Evolutionary conservation across 2,888 invertebrate species (phyloP), one percentile per base, ranked within the genome.

Genomic region (Escarpia spicata): DNA sequence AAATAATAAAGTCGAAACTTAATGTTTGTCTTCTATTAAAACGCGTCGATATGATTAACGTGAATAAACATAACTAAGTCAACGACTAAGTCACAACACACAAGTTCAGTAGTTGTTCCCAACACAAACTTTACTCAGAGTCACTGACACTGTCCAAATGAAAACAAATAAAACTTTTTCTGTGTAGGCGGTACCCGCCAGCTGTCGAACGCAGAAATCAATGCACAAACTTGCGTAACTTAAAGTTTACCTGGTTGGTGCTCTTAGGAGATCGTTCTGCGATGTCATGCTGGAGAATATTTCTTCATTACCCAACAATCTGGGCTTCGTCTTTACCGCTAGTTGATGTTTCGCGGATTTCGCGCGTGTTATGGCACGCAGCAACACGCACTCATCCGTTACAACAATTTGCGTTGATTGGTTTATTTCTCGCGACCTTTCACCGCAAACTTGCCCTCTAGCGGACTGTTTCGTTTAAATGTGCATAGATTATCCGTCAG

Each of bases 321-420:
- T 75, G 75, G 26, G 75, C 75, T 75, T 75, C 75, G 75, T 75
- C 75, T 75, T 75, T 75, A 75, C 75, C 75, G 75, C 75, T 15
- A 75, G 75, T 75, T 75, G 75, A 75, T 75, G 75, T 75, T 75
- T 75, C 75, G 75, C 75, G 75, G 75, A 75, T n/a, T 75, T 75
- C 75, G 26, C 75, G 75, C 75, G 75, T 75, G 75, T 75, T n/a
- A 6, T 6, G 26, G 75, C 75, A 75, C 75, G 75, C 75, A 75
- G 75, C 75, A 75, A 75, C 75, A 75, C 75, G 75, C 75, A 75
- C 75, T 75, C 75, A 75, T 3, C 75, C 75, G 75, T 75, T 75
- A 75, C 75, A 75, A 75, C 2, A 75, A n/a, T n/a, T 75, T 6
- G 75, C 75, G 75, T 75, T 75, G 6, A 75, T 75, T 75, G 75